Base-by-base conservation (phyloP, 1,140 invertebrate genomes). In the Drosophila nikananu region DNA sequence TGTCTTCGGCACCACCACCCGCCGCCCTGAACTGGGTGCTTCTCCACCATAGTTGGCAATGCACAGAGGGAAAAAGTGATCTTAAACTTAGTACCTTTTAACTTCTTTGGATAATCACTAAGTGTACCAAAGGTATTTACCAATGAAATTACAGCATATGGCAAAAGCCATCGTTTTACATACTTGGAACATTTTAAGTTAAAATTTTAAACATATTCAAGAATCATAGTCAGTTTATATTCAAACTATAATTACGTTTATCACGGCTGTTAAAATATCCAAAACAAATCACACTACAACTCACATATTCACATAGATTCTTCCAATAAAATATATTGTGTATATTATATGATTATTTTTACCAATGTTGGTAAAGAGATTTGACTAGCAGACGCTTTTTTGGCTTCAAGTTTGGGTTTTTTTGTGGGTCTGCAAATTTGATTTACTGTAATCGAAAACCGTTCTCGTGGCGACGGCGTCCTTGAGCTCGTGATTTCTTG, bases 361-460 rank as follows among this genome's bases (percentile, higher is more conserved):
- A 21, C 8, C 63, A 19, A 30, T 65, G 27, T 35, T n/a, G 17
- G 19, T 32, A 15, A 13, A 15, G 8, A 42, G 21, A 44, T 61
- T 44, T 25, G 57, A 37, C 25, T 71, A 37, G 42, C 59, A 62
- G 46, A 83, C 80, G 73, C 65, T 84, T 83, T 74, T 44, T 44
- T 64, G 80, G 75, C 60, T 83, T 83, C 75, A n/a, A 32, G 35
- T 65, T 58, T 77, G 25, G 48, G 51, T 39, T 51, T 62, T 39
- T 41, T 42, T 61, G 48, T 55, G 49, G 64, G 70, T 74, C 55
- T 73, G 49, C 60, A 86, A 86, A 77, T 81, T 77, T 86, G 74
- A 86, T 86, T 84, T 86, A 41, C 37, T 74, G 67, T 84, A 86
- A 86, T 72, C 64, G 66, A 74, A 81, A 70, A 84, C 73, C 73